A percentile compares a stretch with the other conserved stretches of the same genome.
Evolutionary conservation across 2,113 vertebrate genomes (phyloP).

Genomic region (Nipponia nippon): DNA sequence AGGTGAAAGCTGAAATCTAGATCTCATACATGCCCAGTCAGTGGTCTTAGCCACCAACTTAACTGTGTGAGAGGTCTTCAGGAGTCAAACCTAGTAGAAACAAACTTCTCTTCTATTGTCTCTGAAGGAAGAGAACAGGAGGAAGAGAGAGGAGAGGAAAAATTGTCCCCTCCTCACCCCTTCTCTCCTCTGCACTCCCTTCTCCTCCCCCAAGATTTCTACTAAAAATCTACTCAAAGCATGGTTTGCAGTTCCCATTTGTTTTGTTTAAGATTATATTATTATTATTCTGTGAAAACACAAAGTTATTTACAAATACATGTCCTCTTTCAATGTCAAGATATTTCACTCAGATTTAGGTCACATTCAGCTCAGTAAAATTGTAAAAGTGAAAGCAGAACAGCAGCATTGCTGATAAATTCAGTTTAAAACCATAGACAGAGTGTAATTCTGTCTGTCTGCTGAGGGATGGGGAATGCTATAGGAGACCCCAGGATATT

Average conservation of each 20-base stretch:
- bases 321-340: neutral
- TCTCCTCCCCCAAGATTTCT: neutral
- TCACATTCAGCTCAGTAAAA: neutral
- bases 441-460: neutral
- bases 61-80: neutral
- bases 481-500: neutral
- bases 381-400: neutral
- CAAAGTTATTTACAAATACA: neutral
- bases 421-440: neutral
- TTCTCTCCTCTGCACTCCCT: neutral
- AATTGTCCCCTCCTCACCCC: neutral
- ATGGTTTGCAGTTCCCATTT: neutral
- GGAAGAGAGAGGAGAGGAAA: neutral
- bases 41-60: neutral
- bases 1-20: neutral
- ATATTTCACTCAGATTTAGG: neutral
- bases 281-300: neutral
- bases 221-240: neutral
- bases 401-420: neutral
- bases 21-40: neutral
- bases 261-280: neutral
- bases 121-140: neutral
- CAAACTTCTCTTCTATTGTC: neutral
- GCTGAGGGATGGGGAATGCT: neutral
- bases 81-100: neutral